These are phyloP conservation scores for Pseudorhiza aurosa DNA, from an alignment of 30 jellyfish, hydroid and myxozoan genomes.

Conservation along the genomic window DNA sequence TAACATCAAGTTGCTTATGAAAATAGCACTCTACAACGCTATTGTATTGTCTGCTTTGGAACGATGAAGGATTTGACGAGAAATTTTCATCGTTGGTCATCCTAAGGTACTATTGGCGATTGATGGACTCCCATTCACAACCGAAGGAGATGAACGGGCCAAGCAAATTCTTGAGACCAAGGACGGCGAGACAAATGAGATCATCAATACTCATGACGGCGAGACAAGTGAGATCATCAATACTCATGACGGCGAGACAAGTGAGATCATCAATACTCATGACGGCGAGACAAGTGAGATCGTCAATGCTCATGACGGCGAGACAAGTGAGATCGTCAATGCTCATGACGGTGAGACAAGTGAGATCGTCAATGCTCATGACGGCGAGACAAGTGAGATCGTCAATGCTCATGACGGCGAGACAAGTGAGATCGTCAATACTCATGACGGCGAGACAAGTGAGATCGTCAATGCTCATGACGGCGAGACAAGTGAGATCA, in stretches of 20 bases:
- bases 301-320: no score
- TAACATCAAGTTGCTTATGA: no score
- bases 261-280: slow-evolving; percentile 32
- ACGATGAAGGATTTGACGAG: background rate
- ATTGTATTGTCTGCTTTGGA: no score
- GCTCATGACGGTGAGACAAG: slow-evolving; percentile 54
- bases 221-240: slow-evolving; percentile 59
- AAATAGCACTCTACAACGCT: no score
- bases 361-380: slow-evolving; percentile 62
- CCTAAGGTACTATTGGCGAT: slow-evolving; percentile 17
- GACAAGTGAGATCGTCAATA: slow-evolving; percentile 60
- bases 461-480: slow-evolving; percentile 37
- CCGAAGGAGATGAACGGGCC: slow-evolving; percentile 80
- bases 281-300: slow-evolving; percentile 66
- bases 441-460: no score
- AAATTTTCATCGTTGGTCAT: background rate
- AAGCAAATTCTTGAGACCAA: slow-evolving; percentile 46
- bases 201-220: slow-evolving; percentile 58
- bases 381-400: no score
- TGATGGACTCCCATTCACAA: slow-evolving; percentile 59
- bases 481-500: slow-evolving; percentile 61
- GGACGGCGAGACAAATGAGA: slow-evolving; percentile 60
- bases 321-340: slow-evolving; percentile 30
- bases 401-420: slow-evolving; percentile 47
- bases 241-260: no score